These are phyloP conservation scores for Thamnaconus septentrionalis DNA, from an alignment of 2,113 vertebrate species.

Conservation along the genomic window DNA sequence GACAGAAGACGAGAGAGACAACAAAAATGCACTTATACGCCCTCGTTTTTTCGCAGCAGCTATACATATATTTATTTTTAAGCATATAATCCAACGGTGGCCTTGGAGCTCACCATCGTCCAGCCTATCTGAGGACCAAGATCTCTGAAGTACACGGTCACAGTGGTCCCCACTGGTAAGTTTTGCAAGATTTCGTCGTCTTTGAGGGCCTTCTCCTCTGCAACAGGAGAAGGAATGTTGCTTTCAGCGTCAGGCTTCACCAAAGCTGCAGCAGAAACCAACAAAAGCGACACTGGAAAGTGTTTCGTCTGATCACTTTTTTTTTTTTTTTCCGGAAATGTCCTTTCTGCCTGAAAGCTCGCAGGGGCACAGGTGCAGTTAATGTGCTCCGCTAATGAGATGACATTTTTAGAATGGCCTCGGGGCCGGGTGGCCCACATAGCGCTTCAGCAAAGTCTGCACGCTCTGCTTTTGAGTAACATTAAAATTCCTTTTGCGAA, in stretches of 20 bases:
- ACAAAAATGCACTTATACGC: not conserved
- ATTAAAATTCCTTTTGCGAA: no score
- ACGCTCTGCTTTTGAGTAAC: slow-evolving; percentile 16
- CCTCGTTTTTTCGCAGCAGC: no score
- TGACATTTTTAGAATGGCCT: slow-evolving; percentile 55
- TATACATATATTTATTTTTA: not conserved
- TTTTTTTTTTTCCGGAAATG: not conserved
- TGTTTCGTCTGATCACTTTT: no score
- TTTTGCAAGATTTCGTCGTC: slow-evolving; percentile 84
- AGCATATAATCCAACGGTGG: not conserved
- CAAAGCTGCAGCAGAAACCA: not conserved
- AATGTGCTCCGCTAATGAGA: slow-evolving; percentile 47
- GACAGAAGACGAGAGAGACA: not conserved
- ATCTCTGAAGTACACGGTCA: slow-evolving; percentile 87
- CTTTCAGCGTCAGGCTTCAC: no score
- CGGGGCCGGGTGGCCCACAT: slow-evolving; percentile 48
- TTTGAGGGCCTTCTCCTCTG: slow-evolving; percentile 82
- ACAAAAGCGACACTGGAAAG: no score
- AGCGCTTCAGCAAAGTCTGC: slow-evolving; percentile 21
- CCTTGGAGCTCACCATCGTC: slow-evolving; percentile 80
- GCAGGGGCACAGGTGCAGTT: slow-evolving; percentile 29
- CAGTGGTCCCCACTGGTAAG: slow-evolving; percentile 84
- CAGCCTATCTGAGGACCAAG: slow-evolving; percentile 88
- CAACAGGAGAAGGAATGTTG: slow-evolving; percentile 26
- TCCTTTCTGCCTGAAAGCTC: slow-evolving; percentile 29